A percentile compares a stretch with the other conserved stretches of the same genome.
phyloP scores from a whole-genome alignment of 2,888 invertebrate genomes.

The Sthenelais limicola region DNA sequence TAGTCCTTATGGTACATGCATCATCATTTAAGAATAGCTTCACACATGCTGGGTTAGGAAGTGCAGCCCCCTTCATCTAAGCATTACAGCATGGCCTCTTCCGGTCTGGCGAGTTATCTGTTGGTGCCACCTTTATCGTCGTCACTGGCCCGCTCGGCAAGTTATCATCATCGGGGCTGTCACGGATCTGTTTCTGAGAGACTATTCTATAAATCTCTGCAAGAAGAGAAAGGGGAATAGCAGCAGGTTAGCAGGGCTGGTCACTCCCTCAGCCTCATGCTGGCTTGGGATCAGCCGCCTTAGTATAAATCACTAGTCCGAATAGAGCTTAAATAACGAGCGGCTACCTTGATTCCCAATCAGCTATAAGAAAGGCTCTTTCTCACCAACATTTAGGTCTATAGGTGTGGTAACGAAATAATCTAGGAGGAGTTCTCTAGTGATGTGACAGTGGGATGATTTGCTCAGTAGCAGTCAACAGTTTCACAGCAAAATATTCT shows the following conservation, averaged over 20 bases:
- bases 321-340: too few relatives aligned
- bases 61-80: conserved; percentile 36
- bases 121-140: conserved; percentile 70
- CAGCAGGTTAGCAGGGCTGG: conserved; percentile 34
- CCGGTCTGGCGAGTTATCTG: conserved; percentile 78
- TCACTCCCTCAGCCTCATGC: conserved; percentile 28
- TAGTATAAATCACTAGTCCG: too few relatives aligned
- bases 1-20: conserved; percentile 33
- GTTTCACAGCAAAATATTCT: too few relatives aligned
- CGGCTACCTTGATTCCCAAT: too few relatives aligned
- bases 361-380: too few relatives aligned
- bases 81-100: conserved; percentile 88
- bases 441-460: too few relatives aligned
- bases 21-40: conserved; percentile 32
- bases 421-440: too few relatives aligned
- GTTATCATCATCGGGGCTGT: conserved; percentile 83
- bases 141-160: conserved; percentile 66
- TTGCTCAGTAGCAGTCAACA: too few relatives aligned
- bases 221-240: conserved; percentile 42
- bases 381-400: too few relatives aligned
- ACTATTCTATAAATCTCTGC: conserved; percentile 98
- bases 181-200: conserved; percentile 97
- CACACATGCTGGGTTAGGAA: conserved; percentile 35
- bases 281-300: conserved; percentile 15
- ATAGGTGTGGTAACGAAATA: too few relatives aligned